phyloP scores from a whole-genome alignment of 37 sponge, comb jelly and placozoan species.

The Hormiphora californensis region DNA sequence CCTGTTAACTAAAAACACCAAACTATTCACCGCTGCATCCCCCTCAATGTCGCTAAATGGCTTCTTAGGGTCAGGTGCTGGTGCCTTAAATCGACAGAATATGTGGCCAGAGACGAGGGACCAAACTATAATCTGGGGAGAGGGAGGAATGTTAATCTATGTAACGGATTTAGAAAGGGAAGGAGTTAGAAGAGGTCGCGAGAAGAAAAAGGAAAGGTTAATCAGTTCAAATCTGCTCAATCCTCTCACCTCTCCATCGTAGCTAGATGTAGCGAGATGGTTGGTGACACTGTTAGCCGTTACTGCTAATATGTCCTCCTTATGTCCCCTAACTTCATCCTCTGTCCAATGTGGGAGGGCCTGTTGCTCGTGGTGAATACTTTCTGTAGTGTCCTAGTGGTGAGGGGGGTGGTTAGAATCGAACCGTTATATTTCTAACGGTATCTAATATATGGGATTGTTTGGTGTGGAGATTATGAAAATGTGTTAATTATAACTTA shows the following conservation, averaged over 20 bases:
- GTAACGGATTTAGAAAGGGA: neutral
- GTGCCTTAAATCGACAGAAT: slow-evolving; percentile 58
- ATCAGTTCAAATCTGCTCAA: neutral
- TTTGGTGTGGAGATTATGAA: neutral
- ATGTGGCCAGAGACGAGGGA: slow-evolving; percentile 67
- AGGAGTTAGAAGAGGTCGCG: neutral
- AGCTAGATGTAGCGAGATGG: slow-evolving; percentile 76
- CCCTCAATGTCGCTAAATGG: slow-evolving; percentile 56
- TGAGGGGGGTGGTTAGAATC: too few species aligned
- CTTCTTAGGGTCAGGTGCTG: slow-evolving; percentile 4
- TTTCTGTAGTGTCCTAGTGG: slow-evolving; percentile 49
- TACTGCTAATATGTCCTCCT: slow-evolving; percentile 71
- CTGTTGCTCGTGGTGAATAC: slow-evolving; percentile 35
- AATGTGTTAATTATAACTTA: slow-evolving; percentile 48
- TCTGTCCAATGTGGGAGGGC: slow-evolving; percentile 38
- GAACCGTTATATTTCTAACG: too few species aligned
- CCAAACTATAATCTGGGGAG: slow-evolving; percentile 68
- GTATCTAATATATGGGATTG: too few species aligned
- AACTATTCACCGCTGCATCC: slow-evolving; percentile 61
- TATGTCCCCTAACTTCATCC: slow-evolving; percentile 56
- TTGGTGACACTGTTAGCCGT: slow-evolving; percentile 65
- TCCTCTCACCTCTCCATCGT: slow-evolving; percentile 76
- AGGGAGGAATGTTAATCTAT: too few species aligned
- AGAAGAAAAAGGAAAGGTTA: neutral
- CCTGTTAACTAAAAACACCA: slow-evolving; percentile 65